Conservation (phyloP, 1,140 invertebrate species). For the Rhopalosiphum maidis region DNA sequence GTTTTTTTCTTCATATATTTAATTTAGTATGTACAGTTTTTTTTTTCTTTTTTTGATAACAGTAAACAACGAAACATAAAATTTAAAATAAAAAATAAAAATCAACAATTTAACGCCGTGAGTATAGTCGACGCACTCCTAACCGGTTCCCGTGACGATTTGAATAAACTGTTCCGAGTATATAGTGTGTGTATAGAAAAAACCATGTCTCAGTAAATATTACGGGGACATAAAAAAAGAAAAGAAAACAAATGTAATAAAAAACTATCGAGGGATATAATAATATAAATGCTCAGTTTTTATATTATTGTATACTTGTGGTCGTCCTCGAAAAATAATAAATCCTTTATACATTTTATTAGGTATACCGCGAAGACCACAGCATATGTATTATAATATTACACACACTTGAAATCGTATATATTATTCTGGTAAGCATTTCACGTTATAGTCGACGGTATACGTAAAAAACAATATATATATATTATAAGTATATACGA, state of each 20-base stretch:
- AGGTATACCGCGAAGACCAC: background rate
- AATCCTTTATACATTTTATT: background rate
- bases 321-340: background rate
- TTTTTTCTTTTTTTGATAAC: constrained; percentile 30
- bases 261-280: constrained; percentile 32
- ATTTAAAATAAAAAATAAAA: background rate
- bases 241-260: constrained; percentile 47
- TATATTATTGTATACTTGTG: constrained; percentile 15
- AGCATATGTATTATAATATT: background rate
- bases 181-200: background rate
- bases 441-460: background rate
- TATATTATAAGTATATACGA: background rate
- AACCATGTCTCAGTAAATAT: constrained; percentile 1
- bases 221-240: constrained; percentile 1
- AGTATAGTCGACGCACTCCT: background rate
- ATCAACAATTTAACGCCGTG: background rate
- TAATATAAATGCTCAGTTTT: constrained; percentile 19
- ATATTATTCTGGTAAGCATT: background rate
- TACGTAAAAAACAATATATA: background rate
- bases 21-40: background rate
- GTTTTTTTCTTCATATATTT: background rate
- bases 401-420: background rate
- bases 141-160: constrained; percentile 57
- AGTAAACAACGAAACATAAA: constrained; percentile 35
- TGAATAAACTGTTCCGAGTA: constrained; percentile 38